phyloP scores from a whole-genome alignment of 2,888 invertebrate genomes.

The Abrostola tripartita region DNA sequence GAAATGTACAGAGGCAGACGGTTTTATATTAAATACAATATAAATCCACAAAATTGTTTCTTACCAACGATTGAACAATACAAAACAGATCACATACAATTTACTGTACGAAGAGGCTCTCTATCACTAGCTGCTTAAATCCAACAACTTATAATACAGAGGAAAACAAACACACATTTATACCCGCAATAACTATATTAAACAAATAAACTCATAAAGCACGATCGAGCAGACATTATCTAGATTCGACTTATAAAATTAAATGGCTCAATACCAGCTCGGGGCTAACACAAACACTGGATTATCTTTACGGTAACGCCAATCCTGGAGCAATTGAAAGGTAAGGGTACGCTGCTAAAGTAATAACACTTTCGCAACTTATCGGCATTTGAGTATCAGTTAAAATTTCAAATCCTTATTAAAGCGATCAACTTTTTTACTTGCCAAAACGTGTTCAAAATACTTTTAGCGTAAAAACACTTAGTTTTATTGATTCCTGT shows the following conservation, averaged over 20 bases:
- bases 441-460: no score
- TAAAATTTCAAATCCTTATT: background rate
- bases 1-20: no score
- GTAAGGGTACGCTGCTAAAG: slow-evolving; percentile 9
- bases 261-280: slow-evolving; percentile 78
- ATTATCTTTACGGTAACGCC: slow-evolving; percentile 63
- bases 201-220: slow-evolving; percentile 69
- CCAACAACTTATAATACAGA: background rate
- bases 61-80: no score
- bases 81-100: no score
- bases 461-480: background rate
- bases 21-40: no score
- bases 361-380: slow-evolving; percentile 9
- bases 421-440: no score
- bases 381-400: background rate
- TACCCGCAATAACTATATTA: slow-evolving; percentile 41
- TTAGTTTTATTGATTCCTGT: background rate
- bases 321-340: slow-evolving; percentile 46
- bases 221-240: slow-evolving; percentile 70
- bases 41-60: no score
- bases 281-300: slow-evolving; percentile 73
- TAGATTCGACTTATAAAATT: slow-evolving; percentile 79
- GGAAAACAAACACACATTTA: slow-evolving; percentile 9
- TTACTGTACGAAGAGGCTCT: background rate
- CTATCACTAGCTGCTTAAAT: background rate